These are phyloP conservation scores for Drosophila hawaiiensis DNA, from an alignment of 2,888 invertebrate genomes.

Conservation along the genomic window DNA sequence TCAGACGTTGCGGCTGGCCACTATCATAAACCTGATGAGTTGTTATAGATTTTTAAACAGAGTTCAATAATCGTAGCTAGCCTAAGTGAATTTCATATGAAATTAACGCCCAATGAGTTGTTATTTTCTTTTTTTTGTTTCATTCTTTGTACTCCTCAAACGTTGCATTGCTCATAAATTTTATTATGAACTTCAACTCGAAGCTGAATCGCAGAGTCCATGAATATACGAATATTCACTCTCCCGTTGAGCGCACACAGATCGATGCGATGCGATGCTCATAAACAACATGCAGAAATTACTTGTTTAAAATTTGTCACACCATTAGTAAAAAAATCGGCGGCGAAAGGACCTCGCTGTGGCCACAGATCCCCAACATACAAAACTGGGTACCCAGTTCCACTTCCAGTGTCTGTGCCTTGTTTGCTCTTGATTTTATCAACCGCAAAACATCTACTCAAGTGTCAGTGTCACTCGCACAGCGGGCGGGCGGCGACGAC, in stretches of 20 bases:
- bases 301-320: slow-evolving; percentile 82
- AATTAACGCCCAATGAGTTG: slow-evolving; percentile 55
- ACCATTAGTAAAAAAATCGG: slow-evolving; percentile 82
- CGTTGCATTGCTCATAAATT: slow-evolving; percentile 78
- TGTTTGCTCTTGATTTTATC: slow-evolving; percentile 83
- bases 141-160: slow-evolving; percentile 26
- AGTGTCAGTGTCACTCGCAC: slow-evolving; percentile 83
- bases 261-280: slow-evolving; percentile 74
- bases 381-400: slow-evolving; percentile 32
- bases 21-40: slow-evolving; percentile 75
- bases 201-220: slow-evolving; percentile 37
- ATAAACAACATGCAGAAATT: slow-evolving; percentile 82
- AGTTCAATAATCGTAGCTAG: slow-evolving; percentile 65
- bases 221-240: slow-evolving; percentile 40
- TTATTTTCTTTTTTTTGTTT: slow-evolving; percentile 11
- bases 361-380: slow-evolving; percentile 37
- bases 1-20: slow-evolving; percentile 47
- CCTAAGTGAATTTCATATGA: slow-evolving; percentile 49
- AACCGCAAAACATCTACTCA: slow-evolving; percentile 83
- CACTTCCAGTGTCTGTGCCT: slow-evolving; percentile 50
- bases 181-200: slow-evolving; percentile 73
- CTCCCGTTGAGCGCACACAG: slow-evolving; percentile 63
- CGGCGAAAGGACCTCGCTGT: slow-evolving; percentile 78
- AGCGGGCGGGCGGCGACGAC: slow-evolving; percentile 78
- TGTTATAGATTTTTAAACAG: slow-evolving; percentile 80